phyloP scores from a whole-genome alignment of 2,888 invertebrate species.

The Caenorhabditis becei region DNA sequence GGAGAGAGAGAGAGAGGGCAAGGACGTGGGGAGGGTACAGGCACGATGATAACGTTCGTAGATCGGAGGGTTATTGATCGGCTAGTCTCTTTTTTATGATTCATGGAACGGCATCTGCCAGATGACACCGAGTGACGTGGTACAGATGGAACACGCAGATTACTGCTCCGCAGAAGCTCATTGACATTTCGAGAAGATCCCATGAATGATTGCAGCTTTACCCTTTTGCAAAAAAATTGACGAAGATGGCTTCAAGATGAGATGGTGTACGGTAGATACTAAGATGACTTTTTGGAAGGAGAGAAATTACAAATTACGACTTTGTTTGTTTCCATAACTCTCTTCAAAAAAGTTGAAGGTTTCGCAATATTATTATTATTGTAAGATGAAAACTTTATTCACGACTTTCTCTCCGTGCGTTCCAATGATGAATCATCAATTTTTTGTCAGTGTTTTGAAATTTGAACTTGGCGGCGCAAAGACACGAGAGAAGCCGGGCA shows the following conservation, averaged over 20 bases:
- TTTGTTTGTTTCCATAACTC: no score
- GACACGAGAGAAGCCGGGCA: neutral
- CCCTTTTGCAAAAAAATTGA: no score
- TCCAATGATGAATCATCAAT: constrained; percentile 9
- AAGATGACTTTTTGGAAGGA: no score
- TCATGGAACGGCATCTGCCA: neutral
- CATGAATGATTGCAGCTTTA: no score
- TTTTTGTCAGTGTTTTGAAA: neutral
- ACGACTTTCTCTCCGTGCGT: neutral
- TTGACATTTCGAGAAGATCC: neutral
- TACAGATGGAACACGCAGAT: neutral
- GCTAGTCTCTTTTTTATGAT: constrained; percentile 1
- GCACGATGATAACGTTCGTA: constrained; percentile 12
- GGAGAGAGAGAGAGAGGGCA: constrained; percentile 15
- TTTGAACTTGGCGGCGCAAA: constrained; percentile 26
- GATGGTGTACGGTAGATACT: no score
- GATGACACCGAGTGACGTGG: neutral
- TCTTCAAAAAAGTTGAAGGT: no score
- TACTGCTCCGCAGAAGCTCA: neutral
- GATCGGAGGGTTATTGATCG: constrained; percentile 10
- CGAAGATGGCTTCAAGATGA: no score
- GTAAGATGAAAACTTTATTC: no score
- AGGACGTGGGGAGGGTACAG: neutral
- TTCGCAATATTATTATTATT: no score
- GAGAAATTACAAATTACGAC: no score